Conservation (phyloP, 1,140 invertebrate genomes). For the Bombus confusus region DNA sequence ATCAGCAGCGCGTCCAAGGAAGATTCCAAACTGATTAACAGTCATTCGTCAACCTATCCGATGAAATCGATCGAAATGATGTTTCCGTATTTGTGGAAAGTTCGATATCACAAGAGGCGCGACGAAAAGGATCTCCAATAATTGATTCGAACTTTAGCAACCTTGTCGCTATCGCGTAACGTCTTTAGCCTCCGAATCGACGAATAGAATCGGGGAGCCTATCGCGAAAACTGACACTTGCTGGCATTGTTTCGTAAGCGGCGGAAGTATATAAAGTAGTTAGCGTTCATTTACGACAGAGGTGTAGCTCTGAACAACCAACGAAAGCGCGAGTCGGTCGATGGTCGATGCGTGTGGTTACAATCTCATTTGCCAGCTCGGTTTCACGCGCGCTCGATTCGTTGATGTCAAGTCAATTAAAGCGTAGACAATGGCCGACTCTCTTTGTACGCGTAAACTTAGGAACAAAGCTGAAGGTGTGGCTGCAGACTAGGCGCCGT, state of each 20-base stretch:
- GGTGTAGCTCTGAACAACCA: background rate
- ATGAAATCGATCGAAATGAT: background rate
- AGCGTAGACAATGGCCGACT: slow-evolving; percentile 21
- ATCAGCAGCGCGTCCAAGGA: too few relatives aligned
- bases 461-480: slow-evolving; percentile 8
- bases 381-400: slow-evolving; percentile 9
- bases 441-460: slow-evolving; percentile 6
- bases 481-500: background rate
- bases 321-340: background rate
- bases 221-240: background rate
- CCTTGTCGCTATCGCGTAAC: background rate
- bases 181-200: background rate
- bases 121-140: background rate
- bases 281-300: background rate
- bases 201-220: background rate
- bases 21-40: background rate
- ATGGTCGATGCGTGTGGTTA: background rate
- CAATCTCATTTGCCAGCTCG: slow-evolving; percentile 6
- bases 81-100: too few relatives aligned
- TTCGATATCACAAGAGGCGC: background rate
- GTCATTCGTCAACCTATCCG: too few relatives aligned
- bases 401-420: slow-evolving; percentile 38
- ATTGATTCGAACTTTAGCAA: slow-evolving; percentile 3
- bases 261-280: slow-evolving; percentile 26
- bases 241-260: background rate